These are phyloP conservation scores for Eonycteris spelaea DNA, from an alignment of 2,113 vertebrate species.

Conservation along the genomic window DNA sequence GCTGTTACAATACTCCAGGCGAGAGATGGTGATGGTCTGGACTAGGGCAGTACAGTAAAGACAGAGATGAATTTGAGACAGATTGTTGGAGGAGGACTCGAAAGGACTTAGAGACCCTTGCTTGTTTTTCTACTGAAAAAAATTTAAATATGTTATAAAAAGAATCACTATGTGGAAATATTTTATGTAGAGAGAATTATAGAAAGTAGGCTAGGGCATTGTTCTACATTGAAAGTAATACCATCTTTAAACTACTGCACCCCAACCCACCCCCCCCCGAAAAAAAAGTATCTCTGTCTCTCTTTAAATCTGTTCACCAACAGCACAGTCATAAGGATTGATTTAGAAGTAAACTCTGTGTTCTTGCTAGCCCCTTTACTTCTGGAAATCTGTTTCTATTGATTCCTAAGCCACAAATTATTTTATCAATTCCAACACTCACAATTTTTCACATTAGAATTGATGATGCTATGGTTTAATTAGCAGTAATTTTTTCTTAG, in stretches of 20 bases:
- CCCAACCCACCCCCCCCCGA: neutral
- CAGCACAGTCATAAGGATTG: neutral
- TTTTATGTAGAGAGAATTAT: neutral
- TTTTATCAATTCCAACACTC: neutral
- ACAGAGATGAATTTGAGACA: neutral
- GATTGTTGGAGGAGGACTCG: neutral
- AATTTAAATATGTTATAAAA: neutral
- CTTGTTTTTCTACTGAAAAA: neutral
- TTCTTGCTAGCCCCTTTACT: conserved; percentile 4
- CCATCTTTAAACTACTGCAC: neutral
- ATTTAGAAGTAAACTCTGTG: neutral
- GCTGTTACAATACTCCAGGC: neutral
- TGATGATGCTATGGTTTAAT: neutral
- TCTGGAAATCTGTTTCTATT: neutral
- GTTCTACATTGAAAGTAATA: neutral
- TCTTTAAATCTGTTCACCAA: neutral
- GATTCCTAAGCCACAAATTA: neutral
- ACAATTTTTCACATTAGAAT: neutral
- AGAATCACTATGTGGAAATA: neutral
- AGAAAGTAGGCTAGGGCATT: neutral
- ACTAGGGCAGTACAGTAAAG: neutral
- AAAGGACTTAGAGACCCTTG: neutral
- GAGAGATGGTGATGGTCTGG: neutral
- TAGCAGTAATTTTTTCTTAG: neutral
- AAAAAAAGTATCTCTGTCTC: neutral